A percentile compares a stretch with the other conserved stretches of the same genome.
Evolutionary conservation across 2,888 invertebrate genomes (phyloP).

Genomic region (Psococerastis gibbosa): DNA sequence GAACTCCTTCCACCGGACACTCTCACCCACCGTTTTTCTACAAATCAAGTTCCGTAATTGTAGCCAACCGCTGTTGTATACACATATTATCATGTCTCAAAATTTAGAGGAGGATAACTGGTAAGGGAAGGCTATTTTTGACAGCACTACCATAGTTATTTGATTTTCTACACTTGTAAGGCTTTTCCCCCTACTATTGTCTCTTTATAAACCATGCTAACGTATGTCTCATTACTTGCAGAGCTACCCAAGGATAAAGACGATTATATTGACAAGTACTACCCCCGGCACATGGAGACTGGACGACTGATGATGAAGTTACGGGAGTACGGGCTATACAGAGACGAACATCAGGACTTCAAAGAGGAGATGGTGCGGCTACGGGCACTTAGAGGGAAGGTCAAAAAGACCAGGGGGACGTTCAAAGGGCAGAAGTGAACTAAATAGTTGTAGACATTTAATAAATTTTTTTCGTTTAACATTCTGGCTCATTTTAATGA

Average conservation of each 20-base stretch:
- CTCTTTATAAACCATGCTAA: neutral
- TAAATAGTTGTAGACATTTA: too few relatives aligned
- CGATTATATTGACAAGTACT: constrained; percentile 57
- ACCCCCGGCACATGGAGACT: constrained; percentile 68
- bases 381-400: constrained; percentile 55
- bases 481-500: too few relatives aligned
- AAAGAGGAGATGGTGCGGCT: constrained; percentile 68
- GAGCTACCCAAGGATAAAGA: constrained; percentile 54
- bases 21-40: too few relatives aligned
- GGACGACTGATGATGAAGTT: constrained; percentile 49
- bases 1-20: too few relatives aligned
- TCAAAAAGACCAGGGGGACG: too few relatives aligned
- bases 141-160: neutral
- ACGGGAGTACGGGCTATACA: constrained; percentile 56
- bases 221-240: constrained; percentile 53
- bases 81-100: too few relatives aligned
- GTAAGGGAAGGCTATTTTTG: too few relatives aligned
- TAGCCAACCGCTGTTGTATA: too few relatives aligned
- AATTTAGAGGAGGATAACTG: too few relatives aligned
- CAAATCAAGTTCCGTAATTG: too few relatives aligned
- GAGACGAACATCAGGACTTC: constrained; percentile 81
- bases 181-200: neutral
- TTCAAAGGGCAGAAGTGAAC: too few relatives aligned
- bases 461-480: too few relatives aligned
- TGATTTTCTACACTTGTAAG: constrained; percentile 6